Percentiles rank a stretch among this genome's conserved stretches.
Evolutionary conservation across 2,113 vertebrate species (phyloP).

Genomic region (Forbesichthys papilliferus): DNA sequence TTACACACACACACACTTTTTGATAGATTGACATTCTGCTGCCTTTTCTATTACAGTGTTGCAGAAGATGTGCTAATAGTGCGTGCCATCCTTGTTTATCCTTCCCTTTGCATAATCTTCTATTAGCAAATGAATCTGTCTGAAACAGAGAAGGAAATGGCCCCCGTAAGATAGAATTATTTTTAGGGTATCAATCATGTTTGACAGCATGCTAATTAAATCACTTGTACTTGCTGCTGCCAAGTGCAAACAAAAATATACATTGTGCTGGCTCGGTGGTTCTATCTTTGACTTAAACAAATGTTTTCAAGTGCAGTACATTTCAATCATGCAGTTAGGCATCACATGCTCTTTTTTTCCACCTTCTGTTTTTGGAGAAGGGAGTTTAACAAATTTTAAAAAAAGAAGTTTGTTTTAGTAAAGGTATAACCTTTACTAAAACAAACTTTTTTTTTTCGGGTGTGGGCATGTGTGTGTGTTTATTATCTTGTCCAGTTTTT

Average conservation of each 20-base stretch:
- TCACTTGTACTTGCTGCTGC: background rate
- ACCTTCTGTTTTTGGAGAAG: too few relatives aligned
- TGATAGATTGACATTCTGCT: background rate
- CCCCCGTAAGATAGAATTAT: background rate
- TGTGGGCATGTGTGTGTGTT: too few relatives aligned
- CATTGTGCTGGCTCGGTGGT: background rate
- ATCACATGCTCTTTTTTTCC: too few relatives aligned
- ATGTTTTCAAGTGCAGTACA: too few relatives aligned
- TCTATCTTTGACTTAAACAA: too few relatives aligned
- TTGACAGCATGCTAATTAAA: background rate
- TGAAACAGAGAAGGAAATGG: background rate
- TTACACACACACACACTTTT: background rate
- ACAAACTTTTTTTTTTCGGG: too few relatives aligned
- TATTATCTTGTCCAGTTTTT: too few relatives aligned
- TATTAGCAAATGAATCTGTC: slow-evolving; percentile 2
- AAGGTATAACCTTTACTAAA: too few relatives aligned
- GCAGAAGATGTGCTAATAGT: background rate
- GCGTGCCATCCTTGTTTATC: background rate
- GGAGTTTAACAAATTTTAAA: too few relatives aligned
- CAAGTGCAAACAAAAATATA: background rate
- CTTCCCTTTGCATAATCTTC: background rate
- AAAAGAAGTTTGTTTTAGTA: too few relatives aligned
- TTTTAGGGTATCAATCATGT: slow-evolving; percentile 2
- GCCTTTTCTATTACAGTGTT: background rate
- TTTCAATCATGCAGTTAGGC: too few relatives aligned